These are phyloP conservation scores for Eurytoma adleriae DNA, from an alignment of 2,888 invertebrate species.

Conservation along the genomic window DNA sequence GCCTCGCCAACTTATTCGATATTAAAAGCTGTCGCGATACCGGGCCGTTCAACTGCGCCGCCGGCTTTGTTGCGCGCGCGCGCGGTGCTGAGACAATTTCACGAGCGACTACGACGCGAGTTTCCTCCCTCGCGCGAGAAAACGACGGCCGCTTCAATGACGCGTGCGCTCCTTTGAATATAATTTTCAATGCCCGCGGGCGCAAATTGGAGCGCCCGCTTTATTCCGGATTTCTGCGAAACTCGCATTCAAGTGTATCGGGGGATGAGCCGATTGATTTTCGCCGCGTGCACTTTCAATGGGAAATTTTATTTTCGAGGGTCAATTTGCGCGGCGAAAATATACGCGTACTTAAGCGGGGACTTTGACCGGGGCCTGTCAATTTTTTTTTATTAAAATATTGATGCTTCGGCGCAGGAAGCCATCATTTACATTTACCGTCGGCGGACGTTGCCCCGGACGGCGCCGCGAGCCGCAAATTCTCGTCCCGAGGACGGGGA, in stretches of 20 bases:
- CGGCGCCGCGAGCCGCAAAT: constrained; percentile 1
- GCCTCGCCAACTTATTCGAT: constrained; percentile 64
- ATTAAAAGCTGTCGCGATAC: constrained; percentile 57
- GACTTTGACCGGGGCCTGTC: constrained; percentile 18
- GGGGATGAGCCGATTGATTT: too few relatives aligned
- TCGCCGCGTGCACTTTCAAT: too few relatives aligned
- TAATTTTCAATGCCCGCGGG: not conserved
- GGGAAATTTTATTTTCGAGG: too few relatives aligned
- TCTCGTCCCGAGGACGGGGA: constrained; percentile 5
- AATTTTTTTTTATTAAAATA: constrained; percentile 46
- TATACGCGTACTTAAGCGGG: not conserved
- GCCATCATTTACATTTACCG: constrained; percentile 39
- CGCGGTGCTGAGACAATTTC: constrained; percentile 44
- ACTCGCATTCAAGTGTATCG: too few relatives aligned
- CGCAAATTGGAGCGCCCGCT: constrained; percentile 14
- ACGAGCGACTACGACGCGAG: constrained; percentile 32
- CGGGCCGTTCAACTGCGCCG: constrained; percentile 32
- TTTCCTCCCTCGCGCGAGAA: not conserved
- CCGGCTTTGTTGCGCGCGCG: constrained; percentile 28
- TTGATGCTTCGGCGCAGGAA: constrained; percentile 35
- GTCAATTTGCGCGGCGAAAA: not conserved
- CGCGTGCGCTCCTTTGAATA: not conserved
- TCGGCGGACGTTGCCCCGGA: not conserved
- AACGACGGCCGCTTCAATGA: constrained; percentile 19
- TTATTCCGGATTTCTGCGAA: too few relatives aligned